Evolutionary conservation across 1,140 invertebrate genomes (phyloP), one percentile per base, ranked within the genome.

Genomic region (Centruroides sculpturatus): DNA sequence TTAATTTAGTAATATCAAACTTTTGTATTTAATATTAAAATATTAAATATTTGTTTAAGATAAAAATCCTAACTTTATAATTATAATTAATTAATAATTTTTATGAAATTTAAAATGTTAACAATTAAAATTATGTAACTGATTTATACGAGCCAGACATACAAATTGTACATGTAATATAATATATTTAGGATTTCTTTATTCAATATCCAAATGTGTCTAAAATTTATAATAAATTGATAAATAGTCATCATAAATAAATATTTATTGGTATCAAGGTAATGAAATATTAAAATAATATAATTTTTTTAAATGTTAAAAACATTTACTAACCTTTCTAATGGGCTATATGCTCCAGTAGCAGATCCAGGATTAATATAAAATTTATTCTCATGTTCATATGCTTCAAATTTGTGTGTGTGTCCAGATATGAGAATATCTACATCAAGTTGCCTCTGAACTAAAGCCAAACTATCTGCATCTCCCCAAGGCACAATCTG

Each of bases 341-440:
- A 74, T 35, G 93, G 85, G 80, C 86, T 92, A 70, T 93, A 99
- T 13, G 97, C 93, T 52, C 97, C 97, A 60, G 97, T 99, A 6
- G 94, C 95, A 51, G 93, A 97, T 23, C 97, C 97, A 55, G 97
- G 97, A 78, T 99, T 99, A 51, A 99, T 97, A 74, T 94, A 99
- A 77, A 99, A 98, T 72, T 95, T 95, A 69, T 93, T 95, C 74
- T 97, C 94, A 78, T 97, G 92, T 75, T 99, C 95, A 72, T 94
- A 98, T 0, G 94, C 93, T 74, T 97, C 92, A 79, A 98, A 99
- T 69, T 92, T 90, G 76, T 99, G 96, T 7, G 96, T 99, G 73
- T 99, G 95, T 0, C 97, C 97, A 13, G 93, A 93, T 70, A 99
- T 98, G 8, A 99, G 79, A 68, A 99, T 98, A 75, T 99, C 97